A percentile compares a stretch with the other conserved stretches of the same genome.
Conservation (phyloP, 1,140 invertebrate species). For the Piezodorus guildinii region DNA sequence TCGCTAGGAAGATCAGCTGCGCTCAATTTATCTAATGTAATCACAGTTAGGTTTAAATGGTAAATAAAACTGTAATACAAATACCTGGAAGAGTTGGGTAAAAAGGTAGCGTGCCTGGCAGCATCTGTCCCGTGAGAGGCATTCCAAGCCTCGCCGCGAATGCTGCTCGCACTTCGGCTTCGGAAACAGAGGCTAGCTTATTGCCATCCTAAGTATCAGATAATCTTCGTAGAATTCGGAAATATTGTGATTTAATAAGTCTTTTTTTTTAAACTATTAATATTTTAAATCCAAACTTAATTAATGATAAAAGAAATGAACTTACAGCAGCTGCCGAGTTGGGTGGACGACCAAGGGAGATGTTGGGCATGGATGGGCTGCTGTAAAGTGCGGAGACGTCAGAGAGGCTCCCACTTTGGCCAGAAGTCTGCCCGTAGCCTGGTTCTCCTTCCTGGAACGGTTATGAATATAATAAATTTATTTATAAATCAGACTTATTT, state of each 20-base stretch:
- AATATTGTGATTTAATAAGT: neutral
- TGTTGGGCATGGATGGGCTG: slow-evolving; percentile 91
- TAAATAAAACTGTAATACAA: slow-evolving; percentile 1
- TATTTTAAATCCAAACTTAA: neutral
- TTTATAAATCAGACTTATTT: no score
- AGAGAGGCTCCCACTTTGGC: slow-evolving; percentile 42
- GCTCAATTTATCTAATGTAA: no score
- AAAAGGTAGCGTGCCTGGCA: slow-evolving; percentile 59
- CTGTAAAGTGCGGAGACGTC: slow-evolving; percentile 68
- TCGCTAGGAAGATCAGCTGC: no score
- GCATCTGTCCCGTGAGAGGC: slow-evolving; percentile 57
- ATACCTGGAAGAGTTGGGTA: slow-evolving; percentile 56
- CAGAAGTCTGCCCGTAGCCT: slow-evolving; percentile 42
- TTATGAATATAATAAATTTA: no score
- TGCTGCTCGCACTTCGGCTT: slow-evolving; percentile 63
- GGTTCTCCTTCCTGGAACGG: slow-evolving; percentile 41
- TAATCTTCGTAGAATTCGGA: neutral
- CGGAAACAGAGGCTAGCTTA: slow-evolving; percentile 48
- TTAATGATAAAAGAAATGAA: neutral
- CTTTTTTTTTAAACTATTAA: neutral
- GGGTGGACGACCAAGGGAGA: slow-evolving; percentile 77
- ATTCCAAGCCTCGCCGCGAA: slow-evolving; percentile 57
- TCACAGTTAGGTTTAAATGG: no score
- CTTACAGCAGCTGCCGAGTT: slow-evolving; percentile 33
- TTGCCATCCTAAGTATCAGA: slow-evolving; percentile 21